A percentile compares a stretch with the other conserved stretches of the same genome.
Conservation (phyloP, 2,113 vertebrate genomes). For the Hemiscyllium ocellatum region DNA sequence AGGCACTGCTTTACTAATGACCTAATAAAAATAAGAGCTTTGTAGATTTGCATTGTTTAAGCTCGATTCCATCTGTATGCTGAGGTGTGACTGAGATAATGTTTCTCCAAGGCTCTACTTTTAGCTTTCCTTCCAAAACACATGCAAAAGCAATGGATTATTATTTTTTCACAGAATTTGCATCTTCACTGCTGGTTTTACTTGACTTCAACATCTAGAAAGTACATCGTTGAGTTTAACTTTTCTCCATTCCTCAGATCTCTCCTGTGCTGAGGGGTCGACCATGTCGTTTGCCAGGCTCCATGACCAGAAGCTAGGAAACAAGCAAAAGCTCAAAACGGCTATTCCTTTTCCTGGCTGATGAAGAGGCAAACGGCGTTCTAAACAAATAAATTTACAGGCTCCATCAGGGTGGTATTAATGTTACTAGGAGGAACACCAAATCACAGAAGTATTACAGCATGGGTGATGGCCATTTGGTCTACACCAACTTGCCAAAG, state of each 20-base stretch:
- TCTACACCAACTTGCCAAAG: too few species aligned
- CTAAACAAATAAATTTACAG: not conserved
- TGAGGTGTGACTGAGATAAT: not conserved
- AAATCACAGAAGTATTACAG: too few species aligned
- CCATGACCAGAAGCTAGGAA: not conserved
- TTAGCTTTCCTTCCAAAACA: slow-evolving; percentile 4
- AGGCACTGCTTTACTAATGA: not conserved
- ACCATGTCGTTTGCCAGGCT: not conserved
- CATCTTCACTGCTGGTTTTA: not conserved
- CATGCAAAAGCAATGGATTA: not conserved
- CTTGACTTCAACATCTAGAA: not conserved
- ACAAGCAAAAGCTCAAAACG: not conserved
- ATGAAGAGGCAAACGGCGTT: not conserved
- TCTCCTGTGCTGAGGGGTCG: not conserved
- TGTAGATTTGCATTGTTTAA: not conserved
- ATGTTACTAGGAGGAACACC: not conserved
- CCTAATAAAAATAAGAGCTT: not conserved
- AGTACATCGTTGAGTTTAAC: not conserved
- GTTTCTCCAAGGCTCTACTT: not conserved
- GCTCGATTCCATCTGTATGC: not conserved
- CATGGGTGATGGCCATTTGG: too few species aligned
- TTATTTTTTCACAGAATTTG: not conserved
- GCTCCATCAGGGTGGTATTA: not conserved
- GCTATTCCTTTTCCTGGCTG: not conserved
- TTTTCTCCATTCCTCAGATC: not conserved